Conservation (phyloP, 2,888 invertebrate genomes). For the Quadriops clusia region DNA sequence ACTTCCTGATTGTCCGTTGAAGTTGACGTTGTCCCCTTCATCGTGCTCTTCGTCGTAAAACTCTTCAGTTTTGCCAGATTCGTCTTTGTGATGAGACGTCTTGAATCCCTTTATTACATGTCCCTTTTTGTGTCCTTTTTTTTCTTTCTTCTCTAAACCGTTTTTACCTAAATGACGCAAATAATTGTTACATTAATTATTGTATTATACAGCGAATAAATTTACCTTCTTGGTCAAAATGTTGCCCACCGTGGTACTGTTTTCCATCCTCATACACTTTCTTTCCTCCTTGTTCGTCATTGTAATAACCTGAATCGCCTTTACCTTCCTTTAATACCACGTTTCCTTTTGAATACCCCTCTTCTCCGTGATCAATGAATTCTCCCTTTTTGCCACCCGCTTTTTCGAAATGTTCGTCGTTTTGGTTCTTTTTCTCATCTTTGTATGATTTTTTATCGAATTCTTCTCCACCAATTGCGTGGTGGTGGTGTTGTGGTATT, state of each 20-base stretch:
- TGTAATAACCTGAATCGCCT: constrained; percentile 43
- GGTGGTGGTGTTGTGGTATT: constrained; percentile 1
- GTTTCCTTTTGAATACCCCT: constrained; percentile 44
- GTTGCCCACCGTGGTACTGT: constrained; percentile 45
- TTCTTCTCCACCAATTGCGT: constrained; percentile 28
- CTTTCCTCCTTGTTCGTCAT: constrained; percentile 45
- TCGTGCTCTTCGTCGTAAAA: constrained; percentile 55
- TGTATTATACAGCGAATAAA: constrained; percentile 12
- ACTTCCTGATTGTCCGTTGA: constrained; percentile 44
- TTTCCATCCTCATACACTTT: constrained; percentile 49
- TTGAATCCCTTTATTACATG: constrained; percentile 56
- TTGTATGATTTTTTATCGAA: constrained; percentile 46
- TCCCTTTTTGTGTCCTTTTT: constrained; percentile 50
- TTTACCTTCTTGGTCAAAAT: constrained; percentile 45
- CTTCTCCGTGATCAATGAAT: constrained; percentile 44
- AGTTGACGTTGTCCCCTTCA: constrained; percentile 46
- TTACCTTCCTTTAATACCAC: constrained; percentile 34
- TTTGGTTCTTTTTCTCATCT: constrained; percentile 45
- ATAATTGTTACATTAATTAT: constrained; percentile 9
- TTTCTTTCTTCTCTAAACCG: constrained; percentile 43
- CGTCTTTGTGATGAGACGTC: constrained; percentile 53
- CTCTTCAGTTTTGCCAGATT: constrained; percentile 51
- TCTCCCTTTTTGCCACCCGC: constrained; percentile 44
- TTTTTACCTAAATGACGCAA: constrained; percentile 34
- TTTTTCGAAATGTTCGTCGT: constrained; percentile 44